Evolutionary conservation across 2,113 vertebrate genomes (phyloP).

Genomic region (Notothenia coriiceps): DNA sequence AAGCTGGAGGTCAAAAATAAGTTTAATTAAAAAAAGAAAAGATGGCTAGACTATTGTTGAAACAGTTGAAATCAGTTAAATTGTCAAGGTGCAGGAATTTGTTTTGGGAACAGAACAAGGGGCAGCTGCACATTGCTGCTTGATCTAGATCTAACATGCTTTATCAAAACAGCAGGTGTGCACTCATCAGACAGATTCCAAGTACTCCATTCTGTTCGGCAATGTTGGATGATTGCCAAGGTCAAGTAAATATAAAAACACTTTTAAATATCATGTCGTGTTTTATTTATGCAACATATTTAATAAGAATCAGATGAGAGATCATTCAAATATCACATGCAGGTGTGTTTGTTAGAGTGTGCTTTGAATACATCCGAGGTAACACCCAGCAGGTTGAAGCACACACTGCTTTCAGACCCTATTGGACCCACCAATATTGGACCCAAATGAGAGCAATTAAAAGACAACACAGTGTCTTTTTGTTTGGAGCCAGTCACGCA

Average conservation of each 20-base stretch:
- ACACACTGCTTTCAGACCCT: conserved; percentile 33
- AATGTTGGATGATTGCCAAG: too few relatives aligned
- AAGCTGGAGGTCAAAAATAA: neutral
- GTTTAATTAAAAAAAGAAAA: conserved; percentile 22
- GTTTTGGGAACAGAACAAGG: neutral
- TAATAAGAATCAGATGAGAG: neutral
- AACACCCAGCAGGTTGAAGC: conserved; percentile 23
- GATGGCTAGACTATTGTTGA: neutral
- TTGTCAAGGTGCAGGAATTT: neutral
- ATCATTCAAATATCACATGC: conserved; percentile 5
- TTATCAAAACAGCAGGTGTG: conserved; percentile 9
- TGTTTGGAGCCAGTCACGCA: conserved; percentile 55
- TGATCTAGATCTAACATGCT: neutral
- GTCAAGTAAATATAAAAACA: too few relatives aligned
- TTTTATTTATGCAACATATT: neutral
- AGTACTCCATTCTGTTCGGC: too few relatives aligned
- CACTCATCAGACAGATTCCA: neutral
- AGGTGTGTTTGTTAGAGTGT: conserved; percentile 24
- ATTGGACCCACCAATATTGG: conserved; percentile 25
- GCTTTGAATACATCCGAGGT: neutral
- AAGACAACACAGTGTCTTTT: conserved; percentile 53
- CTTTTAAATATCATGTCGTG: neutral
- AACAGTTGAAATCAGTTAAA: neutral
- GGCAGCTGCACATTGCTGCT: neutral
- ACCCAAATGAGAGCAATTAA: conserved; percentile 65